Percentiles rank a stretch among this genome's conserved stretches.
These are phyloP conservation scores for Neuroterus valhalla DNA, from an alignment of 1,140 invertebrate species.

Conservation along the genomic window DNA sequence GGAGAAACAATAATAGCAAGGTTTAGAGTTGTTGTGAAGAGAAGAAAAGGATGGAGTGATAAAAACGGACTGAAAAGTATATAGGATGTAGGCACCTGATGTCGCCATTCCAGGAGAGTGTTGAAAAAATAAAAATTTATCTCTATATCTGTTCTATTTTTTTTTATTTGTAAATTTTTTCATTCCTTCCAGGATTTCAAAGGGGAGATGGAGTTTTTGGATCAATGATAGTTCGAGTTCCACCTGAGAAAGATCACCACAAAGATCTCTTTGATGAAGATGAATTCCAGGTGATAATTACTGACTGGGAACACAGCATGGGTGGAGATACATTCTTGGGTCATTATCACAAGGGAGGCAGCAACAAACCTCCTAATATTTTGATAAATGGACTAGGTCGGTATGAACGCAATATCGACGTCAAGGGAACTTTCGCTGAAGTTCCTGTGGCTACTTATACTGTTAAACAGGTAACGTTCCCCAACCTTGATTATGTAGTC, in stretches of 20 bases:
- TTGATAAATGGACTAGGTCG: conserved; percentile 87
- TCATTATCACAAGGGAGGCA: conserved; percentile 85
- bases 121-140: background rate
- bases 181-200: conserved; percentile 79
- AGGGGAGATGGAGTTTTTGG: conserved; percentile 88
- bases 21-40: too few species aligned
- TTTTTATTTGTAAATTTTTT: too few species aligned
- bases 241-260: conserved; percentile 78
- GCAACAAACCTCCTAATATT: conserved; percentile 86
- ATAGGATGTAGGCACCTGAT: too few species aligned
- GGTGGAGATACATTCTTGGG: conserved; percentile 83
- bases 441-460: conserved; percentile 77
- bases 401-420: conserved; percentile 72
- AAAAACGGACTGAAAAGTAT: too few species aligned
- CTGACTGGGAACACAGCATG: conserved; percentile 86
- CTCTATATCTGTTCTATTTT: too few species aligned
- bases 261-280: conserved; percentile 80
- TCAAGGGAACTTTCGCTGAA: conserved; percentile 62
- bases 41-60: too few species aligned
- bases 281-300: conserved; percentile 83
- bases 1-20: too few species aligned
- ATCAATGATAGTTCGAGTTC: conserved; percentile 81
- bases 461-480: conserved; percentile 76
- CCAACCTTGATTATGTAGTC: background rate
- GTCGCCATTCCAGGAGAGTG: too few species aligned